These are phyloP conservation scores for Lamellibrachia luymesi DNA, from an alignment of 1,140 invertebrate genomes.

Conservation along the genomic window DNA sequence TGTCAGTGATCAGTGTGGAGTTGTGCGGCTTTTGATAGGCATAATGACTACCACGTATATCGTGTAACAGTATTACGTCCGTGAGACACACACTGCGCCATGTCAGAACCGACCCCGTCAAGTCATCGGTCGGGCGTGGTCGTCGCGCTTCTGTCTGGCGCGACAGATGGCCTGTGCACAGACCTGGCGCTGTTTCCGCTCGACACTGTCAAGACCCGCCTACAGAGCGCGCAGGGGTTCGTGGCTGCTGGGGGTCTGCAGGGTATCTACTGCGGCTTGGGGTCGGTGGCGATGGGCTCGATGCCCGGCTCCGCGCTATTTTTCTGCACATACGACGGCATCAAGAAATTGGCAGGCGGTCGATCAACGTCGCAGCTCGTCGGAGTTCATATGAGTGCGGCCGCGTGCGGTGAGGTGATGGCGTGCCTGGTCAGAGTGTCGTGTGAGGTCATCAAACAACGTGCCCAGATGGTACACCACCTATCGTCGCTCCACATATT, in stretches of 20 bases:
- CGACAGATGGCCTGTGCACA: constrained; percentile 59
- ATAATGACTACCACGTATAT: neutral
- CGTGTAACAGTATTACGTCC: neutral
- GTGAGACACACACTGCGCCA: neutral
- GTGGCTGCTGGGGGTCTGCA: constrained; percentile 82
- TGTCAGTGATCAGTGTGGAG: neutral
- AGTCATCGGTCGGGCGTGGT: neutral
- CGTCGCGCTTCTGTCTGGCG: constrained; percentile 53
- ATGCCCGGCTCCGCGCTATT: constrained; percentile 88
- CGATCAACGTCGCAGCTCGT: constrained; percentile 55
- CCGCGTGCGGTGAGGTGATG: constrained; percentile 79
- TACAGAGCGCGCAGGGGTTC: constrained; percentile 88
- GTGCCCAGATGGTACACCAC: constrained; percentile 72
- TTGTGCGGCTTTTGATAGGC: neutral
- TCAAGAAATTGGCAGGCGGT: constrained; percentile 65
- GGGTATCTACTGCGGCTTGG: constrained; percentile 83
- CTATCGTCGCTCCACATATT: constrained; percentile 62
- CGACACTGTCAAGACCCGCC: constrained; percentile 90
- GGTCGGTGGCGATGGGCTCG: constrained; percentile 79
- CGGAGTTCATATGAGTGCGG: constrained; percentile 76
- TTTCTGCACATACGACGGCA: constrained; percentile 86
- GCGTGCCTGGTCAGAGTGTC: constrained; percentile 89
- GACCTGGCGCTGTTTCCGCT: constrained; percentile 85
- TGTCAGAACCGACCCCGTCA: neutral
- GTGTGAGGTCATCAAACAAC: constrained; percentile 91